A percentile compares a stretch with the other conserved stretches of the same genome.
Conservation (phyloP, 2,113 vertebrate species). For the Xiphias gladius region DNA sequence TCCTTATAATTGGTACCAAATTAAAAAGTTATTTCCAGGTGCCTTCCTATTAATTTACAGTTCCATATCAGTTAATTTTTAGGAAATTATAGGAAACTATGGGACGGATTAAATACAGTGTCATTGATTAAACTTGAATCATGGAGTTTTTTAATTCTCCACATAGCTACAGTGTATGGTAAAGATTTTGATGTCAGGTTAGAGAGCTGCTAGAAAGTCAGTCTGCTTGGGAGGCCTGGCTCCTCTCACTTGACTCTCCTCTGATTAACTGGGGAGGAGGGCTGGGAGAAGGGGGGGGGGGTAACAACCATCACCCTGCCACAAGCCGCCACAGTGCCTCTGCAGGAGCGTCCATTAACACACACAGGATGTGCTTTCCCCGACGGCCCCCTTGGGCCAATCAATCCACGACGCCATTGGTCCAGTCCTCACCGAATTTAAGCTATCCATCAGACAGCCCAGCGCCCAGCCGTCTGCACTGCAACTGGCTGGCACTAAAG, state of each 20-base stretch:
- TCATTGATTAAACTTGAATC: not conserved
- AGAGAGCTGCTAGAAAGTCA: slow-evolving; percentile 17
- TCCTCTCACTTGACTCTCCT: slow-evolving; percentile 59
- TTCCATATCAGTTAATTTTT: not conserved
- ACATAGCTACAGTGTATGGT: slow-evolving; percentile 1
- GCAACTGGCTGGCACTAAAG: slow-evolving; percentile 70
- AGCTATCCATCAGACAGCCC: slow-evolving; percentile 76
- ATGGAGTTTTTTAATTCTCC: not conserved
- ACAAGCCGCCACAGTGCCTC: slow-evolving; percentile 72
- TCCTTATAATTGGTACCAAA: not conserved
- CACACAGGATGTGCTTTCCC: slow-evolving; percentile 79
- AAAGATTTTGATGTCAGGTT: slow-evolving; percentile 16
- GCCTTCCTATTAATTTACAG: not conserved
- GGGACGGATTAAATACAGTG: not conserved
- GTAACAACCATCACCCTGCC: slow-evolving; percentile 66
- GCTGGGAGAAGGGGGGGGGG: not conserved
- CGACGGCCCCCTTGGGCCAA: slow-evolving; percentile 79
- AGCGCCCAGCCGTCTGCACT: slow-evolving; percentile 75
- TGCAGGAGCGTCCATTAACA: slow-evolving; percentile 81
- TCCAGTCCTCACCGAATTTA: slow-evolving; percentile 71
- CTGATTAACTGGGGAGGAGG: slow-evolving; percentile 63
- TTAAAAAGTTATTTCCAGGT: not conserved
- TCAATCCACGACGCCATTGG: slow-evolving; percentile 79
- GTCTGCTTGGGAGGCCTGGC: slow-evolving; percentile 48
- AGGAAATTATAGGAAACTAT: not conserved